Base-by-base conservation (phyloP, 2,113 vertebrate species). In the Heterotilapia buettikoferi region DNA sequence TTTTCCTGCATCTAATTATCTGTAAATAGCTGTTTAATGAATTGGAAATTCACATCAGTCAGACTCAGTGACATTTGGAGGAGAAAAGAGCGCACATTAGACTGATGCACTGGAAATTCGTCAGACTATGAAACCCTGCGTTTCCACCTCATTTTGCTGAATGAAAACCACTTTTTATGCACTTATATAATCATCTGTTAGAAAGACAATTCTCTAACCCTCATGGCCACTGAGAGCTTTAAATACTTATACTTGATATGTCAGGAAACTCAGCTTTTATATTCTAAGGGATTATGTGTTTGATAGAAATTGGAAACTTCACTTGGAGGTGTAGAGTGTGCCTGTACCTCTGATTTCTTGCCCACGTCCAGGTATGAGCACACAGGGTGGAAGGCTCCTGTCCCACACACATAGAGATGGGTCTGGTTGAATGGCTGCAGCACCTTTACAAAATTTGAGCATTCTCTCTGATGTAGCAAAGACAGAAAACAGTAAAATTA, bases 381-480 rank as follows among this genome's bases (percentile, higher is more conserved):
- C 92, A 98, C 93, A 7, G 99, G 99, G 94, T 99, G 99, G 83
- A 99, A 99, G 89, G 99, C 98, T 86, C 99, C 99, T 0, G 99
- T 99, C 91, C 99, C 99, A 33, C 99, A 99, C 78, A 97, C 97
- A 0, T 99, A 99, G 83, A 99, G 87, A 87, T 99, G 99, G 71
- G 97, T 99, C 90, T 99, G 98, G 95, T 99, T 99, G 90, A 98
- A 99, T 11, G 96, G 90, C 94, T 98, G 98, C 88, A 99, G 92
- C 85, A 99, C 97, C 88, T 99, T 98, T 92, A 99, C 97, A 95
- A 98, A 99, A 95, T 99, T 99, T 53, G 98, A 97, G 94, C 99
- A 99, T 95, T 99, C 98, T 94, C 97, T 98, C 99, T 99, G 96
- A 87, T 38, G 66, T 53, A 66, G 9, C 8, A 86, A 38, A 90